These are phyloP conservation scores for Cyprinus carpio DNA, from an alignment of 2,113 vertebrate species.

Conservation along the genomic window DNA sequence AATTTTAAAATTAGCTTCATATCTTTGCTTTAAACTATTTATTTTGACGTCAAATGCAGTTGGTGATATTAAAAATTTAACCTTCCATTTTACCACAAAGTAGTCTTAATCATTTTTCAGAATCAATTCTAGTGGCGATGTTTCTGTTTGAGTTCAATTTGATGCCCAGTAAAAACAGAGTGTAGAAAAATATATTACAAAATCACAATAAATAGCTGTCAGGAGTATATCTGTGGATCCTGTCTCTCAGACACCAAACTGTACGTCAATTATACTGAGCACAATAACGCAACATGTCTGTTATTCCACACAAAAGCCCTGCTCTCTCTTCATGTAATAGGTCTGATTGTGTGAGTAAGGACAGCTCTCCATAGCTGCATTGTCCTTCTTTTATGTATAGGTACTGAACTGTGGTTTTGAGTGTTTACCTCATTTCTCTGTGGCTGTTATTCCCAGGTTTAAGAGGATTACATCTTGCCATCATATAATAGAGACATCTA, in stretches of 20 bases:
- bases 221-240: background rate
- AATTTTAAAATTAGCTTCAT: no score
- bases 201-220: background rate
- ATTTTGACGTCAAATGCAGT: no score
- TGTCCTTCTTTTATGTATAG: conserved; percentile 44
- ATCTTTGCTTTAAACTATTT: no score
- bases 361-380: conserved; percentile 9
- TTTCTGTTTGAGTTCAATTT: background rate
- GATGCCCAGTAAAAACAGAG: background rate
- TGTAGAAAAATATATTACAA: background rate
- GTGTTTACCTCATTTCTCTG: conserved; percentile 50
- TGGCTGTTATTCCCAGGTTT: conserved; percentile 40
- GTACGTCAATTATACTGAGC: background rate
- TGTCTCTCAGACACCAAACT: background rate
- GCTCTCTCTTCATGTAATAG: conserved; percentile 8
- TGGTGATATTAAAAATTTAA: background rate
- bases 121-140: background rate
- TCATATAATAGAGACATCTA: conserved; percentile 29
- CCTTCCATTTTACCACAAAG: background rate
- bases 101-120: background rate
- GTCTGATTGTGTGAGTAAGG: background rate
- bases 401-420: conserved; percentile 31
- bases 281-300: conserved; percentile 15
- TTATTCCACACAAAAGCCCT: conserved; percentile 19
- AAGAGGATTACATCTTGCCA: conserved; percentile 48